phyloP scores from a whole-genome alignment of 2,113 vertebrate genomes.

The Dipodomys ordii region DNA sequence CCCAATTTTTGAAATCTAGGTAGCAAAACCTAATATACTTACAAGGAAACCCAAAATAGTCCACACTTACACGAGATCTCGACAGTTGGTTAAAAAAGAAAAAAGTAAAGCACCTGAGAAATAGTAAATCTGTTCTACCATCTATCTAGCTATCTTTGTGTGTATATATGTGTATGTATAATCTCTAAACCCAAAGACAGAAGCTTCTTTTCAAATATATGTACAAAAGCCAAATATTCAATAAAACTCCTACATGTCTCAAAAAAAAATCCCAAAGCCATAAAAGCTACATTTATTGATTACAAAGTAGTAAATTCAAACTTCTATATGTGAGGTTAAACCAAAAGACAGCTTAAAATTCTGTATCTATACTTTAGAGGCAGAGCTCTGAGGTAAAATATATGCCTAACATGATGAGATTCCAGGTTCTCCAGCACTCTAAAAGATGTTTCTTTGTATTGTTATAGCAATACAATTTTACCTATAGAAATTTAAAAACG shows the following conservation, averaged over 20 bases:
- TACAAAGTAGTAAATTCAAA: neutral
- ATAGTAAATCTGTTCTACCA: neutral
- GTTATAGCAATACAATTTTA: neutral
- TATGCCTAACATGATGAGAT: neutral
- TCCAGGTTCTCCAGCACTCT: neutral
- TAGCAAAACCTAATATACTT: conserved; percentile 15
- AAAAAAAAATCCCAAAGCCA: neutral
- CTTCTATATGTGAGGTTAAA: neutral
- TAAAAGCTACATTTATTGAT: conserved; percentile 25
- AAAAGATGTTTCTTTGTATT: too few relatives aligned
- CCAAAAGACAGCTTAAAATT: neutral
- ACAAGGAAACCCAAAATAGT: neutral
- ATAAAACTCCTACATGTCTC: neutral
- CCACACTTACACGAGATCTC: neutral
- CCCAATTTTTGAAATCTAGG: neutral
- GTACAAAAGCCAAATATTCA: neutral
- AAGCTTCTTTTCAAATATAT: neutral
- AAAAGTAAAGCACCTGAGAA: neutral
- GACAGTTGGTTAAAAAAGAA: neutral
- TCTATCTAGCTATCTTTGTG: neutral
- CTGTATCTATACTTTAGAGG: neutral
- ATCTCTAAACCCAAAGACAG: neutral
- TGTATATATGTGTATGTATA: too few relatives aligned
- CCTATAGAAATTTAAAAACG: neutral
- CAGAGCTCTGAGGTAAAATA: neutral